Evolutionary conservation across 23 tunicate species (phyloP).

Genomic region (Oikopleura vanhoeffeni): DNA sequence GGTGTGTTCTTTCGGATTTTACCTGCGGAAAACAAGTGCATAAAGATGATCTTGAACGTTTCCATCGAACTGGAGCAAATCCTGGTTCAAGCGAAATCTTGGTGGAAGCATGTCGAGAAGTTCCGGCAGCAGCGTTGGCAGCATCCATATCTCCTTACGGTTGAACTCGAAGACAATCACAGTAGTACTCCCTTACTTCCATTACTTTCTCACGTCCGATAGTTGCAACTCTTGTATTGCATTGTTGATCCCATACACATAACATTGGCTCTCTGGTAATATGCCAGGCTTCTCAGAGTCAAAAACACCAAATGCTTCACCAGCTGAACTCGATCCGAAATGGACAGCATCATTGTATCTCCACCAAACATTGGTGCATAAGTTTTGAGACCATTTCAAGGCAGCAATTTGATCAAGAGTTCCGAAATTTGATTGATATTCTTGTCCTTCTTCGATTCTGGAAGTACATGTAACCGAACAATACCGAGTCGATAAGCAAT

Average conservation of each 20-base stretch:
- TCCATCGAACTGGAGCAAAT: slow-evolving; percentile 5
- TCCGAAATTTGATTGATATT: background rate
- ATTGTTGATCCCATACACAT: slow-evolving; percentile 12
- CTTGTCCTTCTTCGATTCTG: slow-evolving; percentile 2
- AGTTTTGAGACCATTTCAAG: background rate
- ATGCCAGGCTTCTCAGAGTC: too few relatives aligned
- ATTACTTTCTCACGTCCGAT: too few relatives aligned
- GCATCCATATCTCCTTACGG: too few relatives aligned
- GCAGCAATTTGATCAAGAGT: background rate
- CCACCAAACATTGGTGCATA: slow-evolving; percentile 10
- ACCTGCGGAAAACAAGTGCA: slow-evolving; percentile 17
- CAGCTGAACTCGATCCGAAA: background rate
- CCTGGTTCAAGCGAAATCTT: background rate
- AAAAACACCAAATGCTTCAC: slow-evolving; percentile 10
- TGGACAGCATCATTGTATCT: background rate
- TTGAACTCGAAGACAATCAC: too few relatives aligned
- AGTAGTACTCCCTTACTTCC: too few relatives aligned
- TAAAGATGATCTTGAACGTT: slow-evolving; percentile 12
- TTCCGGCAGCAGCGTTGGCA: background rate
- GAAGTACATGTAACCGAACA: too few relatives aligned
- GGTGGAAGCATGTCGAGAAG: background rate
- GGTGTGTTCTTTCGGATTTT: slow-evolving; percentile 22
- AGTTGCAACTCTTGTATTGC: too few relatives aligned
- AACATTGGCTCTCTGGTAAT: background rate
- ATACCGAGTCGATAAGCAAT: slow-evolving; percentile 13